phyloP scores from a whole-genome alignment of 2,888 invertebrate species.

The Dasypolia templi region DNA sequence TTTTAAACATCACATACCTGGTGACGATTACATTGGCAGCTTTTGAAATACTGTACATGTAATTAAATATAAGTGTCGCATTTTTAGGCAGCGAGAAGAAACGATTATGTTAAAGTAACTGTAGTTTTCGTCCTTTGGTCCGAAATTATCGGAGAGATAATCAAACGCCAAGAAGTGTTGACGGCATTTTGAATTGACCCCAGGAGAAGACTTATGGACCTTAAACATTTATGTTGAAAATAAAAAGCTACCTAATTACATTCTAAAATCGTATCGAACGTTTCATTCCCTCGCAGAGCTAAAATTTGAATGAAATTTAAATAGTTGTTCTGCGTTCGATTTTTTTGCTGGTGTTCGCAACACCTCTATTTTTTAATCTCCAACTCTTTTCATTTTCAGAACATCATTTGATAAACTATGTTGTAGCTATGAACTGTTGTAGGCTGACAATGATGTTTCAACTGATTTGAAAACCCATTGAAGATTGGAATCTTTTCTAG shows the following conservation, averaged over 20 bases:
- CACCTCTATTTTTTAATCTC: background rate
- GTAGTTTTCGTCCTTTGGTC: constrained; percentile 14
- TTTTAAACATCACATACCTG: constrained; percentile 48
- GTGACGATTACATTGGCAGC: constrained; percentile 41
- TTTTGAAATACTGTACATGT: constrained; percentile 20
- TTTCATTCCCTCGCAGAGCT: no score
- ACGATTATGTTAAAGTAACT: background rate
- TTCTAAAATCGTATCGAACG: no score
- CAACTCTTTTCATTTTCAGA: background rate
- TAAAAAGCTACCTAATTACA: background rate
- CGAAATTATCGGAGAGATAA: background rate
- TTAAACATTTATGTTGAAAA: background rate
- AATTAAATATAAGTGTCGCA: constrained; percentile 39
- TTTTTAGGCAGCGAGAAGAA: constrained; percentile 13
- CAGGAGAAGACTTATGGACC: background rate
- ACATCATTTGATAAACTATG: background rate
- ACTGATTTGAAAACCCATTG: constrained; percentile 1
- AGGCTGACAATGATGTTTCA: background rate
- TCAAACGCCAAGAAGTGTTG: background rate
- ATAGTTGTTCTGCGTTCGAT: background rate
- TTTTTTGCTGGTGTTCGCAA: background rate
- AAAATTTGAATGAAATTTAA: background rate
- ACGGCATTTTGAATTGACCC: background rate
- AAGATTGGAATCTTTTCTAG: constrained; percentile 5
- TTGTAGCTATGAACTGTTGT: background rate